Evolutionary conservation across 2,888 invertebrate genomes (phyloP).

Genomic region (Drosophila buzzatii): DNA sequence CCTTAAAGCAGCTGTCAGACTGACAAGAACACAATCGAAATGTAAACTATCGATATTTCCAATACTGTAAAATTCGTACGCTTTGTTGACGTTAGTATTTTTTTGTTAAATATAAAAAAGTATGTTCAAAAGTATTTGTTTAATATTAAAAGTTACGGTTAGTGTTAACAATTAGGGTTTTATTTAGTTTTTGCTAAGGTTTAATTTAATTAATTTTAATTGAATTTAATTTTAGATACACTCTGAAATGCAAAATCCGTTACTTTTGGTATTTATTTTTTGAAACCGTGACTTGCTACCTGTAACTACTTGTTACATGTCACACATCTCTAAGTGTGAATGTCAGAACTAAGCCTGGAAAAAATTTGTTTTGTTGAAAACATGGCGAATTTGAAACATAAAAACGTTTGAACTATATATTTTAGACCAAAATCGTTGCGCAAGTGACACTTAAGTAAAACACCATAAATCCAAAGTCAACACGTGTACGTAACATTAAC

Average conservation of each 20-base stretch:
- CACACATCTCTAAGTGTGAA: constrained; percentile 59
- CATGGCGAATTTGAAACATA: constrained; percentile 57
- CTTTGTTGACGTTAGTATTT: neutral
- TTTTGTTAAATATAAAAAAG: neutral
- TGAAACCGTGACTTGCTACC: constrained; percentile 31
- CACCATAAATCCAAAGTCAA: constrained; percentile 14
- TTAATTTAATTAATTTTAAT: too few relatives aligned
- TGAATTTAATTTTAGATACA: too few relatives aligned
- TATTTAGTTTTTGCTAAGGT: too few relatives aligned
- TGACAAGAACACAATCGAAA: constrained; percentile 51
- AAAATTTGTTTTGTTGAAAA: constrained; percentile 73
- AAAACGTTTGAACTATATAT: constrained; percentile 29
- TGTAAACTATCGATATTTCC: constrained; percentile 5
- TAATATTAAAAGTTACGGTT: too few relatives aligned
- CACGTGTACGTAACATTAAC: constrained; percentile 19
- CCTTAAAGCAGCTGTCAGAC: constrained; percentile 79
- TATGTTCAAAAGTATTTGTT: neutral
- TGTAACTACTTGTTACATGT: constrained; percentile 23
- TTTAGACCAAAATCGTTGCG: constrained; percentile 24
- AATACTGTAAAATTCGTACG: constrained; percentile 33
- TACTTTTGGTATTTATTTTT: constrained; percentile 21
- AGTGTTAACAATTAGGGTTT: too few relatives aligned
- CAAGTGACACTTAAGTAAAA: constrained; percentile 21
- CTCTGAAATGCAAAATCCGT: neutral
- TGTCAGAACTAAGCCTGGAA: constrained; percentile 61